Base-by-base conservation (phyloP, 2,113 vertebrate species). In the Platichthys flesus region DNA sequence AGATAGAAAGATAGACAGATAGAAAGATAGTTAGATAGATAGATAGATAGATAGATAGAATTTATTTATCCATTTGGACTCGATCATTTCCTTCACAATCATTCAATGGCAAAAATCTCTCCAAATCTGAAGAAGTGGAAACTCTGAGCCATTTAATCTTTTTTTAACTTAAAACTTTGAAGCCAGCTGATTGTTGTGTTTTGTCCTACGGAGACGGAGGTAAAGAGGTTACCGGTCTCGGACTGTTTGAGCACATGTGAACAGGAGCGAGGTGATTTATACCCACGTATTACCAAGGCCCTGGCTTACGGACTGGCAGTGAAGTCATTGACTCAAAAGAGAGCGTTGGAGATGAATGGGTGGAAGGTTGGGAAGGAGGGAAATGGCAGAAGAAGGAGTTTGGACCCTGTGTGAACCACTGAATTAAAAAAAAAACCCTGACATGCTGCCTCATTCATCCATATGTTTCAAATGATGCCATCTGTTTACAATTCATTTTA, bases 401-500 rank as follows among this genome's bases (percentile, higher is more conserved):
- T 90, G 87, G 87, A 83, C 85, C 83, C 79, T 57, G 57, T 56
- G 23, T 85, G 85, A 92, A 91, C 91, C 85, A 56, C 82, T 76
- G 71, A 78, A 86, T 86, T 23, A 23, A 68, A 45, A 84, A 45
- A 83, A 81, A 74, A 83, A 90, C 89, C 0, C 31, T 31, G 88
- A 92, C 90, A 86, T 86, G 82, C 61, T 86, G 77, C 75, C 83
- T 84, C 79, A 91, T 88, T 91, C 73, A 71, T 90, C 90, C 92
- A 92, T 72, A 88, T 94, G 93, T 72, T 89, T 63, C 68, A 79
- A 73, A 93, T 92, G 66, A 89, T 75, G 14, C 67, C 92, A 94
- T 93, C 90, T 94, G 93, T 88, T 94, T 90, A 90, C 86, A 69
- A 85, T 94, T 89, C 85, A 67, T 90, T 90, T 87, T 87, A 90